phyloP scores from a whole-genome alignment of 2,113 vertebrate species.

The Narcine bancroftii region DNA sequence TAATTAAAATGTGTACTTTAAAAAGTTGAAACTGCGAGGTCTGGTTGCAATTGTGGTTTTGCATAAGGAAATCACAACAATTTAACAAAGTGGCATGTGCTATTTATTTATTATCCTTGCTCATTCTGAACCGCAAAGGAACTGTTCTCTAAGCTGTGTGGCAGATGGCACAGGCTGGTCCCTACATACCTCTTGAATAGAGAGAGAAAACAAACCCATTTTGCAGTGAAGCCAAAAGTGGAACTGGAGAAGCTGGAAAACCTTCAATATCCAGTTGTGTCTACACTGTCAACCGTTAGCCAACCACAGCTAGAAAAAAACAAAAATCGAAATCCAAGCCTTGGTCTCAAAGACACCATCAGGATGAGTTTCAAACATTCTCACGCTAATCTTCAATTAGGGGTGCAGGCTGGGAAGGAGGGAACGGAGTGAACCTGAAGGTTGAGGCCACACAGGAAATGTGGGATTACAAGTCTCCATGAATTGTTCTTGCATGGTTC shows the following conservation, averaged over 20 bases:
- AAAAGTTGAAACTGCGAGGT: conserved; percentile 23
- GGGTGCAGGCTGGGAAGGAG: neutral
- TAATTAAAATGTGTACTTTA: conserved; percentile 11
- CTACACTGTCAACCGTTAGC: neutral
- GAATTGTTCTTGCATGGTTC: neutral
- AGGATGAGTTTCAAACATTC: neutral
- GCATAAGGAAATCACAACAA: conserved; percentile 19
- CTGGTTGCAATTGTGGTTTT: conserved; percentile 40
- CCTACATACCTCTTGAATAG: neutral
- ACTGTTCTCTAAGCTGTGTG: neutral
- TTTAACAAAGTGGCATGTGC: neutral
- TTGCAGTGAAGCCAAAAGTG: neutral
- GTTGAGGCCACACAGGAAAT: neutral
- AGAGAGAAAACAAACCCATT: neutral
- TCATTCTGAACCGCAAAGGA: conserved; percentile 32
- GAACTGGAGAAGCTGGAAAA: neutral
- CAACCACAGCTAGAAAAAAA: conserved; percentile 16
- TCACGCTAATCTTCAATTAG: neutral
- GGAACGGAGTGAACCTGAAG: neutral
- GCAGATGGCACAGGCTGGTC: conserved; percentile 11
- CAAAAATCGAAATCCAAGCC: neutral
- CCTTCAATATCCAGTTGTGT: neutral
- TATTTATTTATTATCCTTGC: conserved; percentile 16
- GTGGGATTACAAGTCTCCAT: neutral
- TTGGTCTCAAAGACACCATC: neutral